Evolutionary conservation across 2,888 invertebrate genomes (phyloP).

Genomic region (Eilema griseolum): DNA sequence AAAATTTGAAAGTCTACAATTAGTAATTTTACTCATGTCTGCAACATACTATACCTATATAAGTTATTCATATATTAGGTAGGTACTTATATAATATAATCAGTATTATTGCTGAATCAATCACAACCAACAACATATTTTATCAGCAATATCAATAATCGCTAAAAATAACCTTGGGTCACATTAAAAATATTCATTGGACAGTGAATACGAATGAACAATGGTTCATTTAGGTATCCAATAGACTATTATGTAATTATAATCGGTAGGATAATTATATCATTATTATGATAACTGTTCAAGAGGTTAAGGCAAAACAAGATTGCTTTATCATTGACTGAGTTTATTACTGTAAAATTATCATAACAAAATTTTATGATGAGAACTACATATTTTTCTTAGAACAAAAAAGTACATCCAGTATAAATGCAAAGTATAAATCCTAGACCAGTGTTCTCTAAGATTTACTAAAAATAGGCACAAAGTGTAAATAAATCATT

Average conservation of each 20-base stretch:
- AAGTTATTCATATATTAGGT: not conserved
- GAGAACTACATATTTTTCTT: not conserved
- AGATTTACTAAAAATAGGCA: not conserved
- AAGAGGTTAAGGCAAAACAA: conserved; percentile 1
- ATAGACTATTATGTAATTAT: not conserved
- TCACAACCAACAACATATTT: conserved; percentile 47
- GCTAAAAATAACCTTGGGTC: conserved; percentile 12
- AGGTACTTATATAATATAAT: conserved; percentile 17
- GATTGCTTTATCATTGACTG: conserved; percentile 4
- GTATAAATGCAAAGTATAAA: not conserved
- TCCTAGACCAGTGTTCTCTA: not conserved
- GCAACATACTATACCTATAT: not conserved
- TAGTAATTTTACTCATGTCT: not conserved
- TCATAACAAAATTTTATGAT: not conserved
- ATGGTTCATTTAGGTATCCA: not conserved
- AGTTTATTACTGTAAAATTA: not conserved
- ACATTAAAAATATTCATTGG: conserved; percentile 23
- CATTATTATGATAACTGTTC: not conserved
- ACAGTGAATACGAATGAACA: conserved; percentile 3
- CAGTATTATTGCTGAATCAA: conserved; percentile 41
- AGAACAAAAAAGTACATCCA: not conserved
- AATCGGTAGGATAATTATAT: not conserved
- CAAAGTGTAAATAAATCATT: not conserved
- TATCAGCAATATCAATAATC: conserved; percentile 21
- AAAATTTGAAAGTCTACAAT: not conserved